Percentiles rank a stretch among this genome's conserved stretches.
Conservation (phyloP, 1,140 invertebrate genomes). For the Acromyrmex echinatior region DNA sequence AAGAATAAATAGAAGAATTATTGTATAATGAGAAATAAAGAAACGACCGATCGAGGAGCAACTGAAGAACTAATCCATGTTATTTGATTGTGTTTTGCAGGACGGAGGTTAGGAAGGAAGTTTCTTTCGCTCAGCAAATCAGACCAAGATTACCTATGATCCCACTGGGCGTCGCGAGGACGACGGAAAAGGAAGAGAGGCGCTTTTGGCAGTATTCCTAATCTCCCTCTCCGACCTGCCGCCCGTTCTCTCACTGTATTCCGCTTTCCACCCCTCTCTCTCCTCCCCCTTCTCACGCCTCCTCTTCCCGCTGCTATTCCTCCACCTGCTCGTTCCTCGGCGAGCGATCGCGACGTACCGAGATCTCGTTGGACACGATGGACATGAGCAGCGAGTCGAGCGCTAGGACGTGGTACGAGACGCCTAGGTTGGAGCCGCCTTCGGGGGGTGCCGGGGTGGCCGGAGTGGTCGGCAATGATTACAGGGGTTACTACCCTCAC, state of each 20-base stretch:
- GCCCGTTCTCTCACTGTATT: constrained; percentile 32
- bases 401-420: constrained; percentile 86
- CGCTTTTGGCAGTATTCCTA: constrained; percentile 69
- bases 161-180: constrained; percentile 49
- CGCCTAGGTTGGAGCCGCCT: constrained; percentile 84
- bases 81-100: constrained; percentile 51
- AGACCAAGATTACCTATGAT: constrained; percentile 71
- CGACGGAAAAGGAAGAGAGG: constrained; percentile 68
- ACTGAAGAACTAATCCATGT: constrained; percentile 6
- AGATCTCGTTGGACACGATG: constrained; percentile 83
- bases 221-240: constrained; percentile 53
- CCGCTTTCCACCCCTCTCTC: constrained; percentile 27
- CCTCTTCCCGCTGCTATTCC: constrained; percentile 41
- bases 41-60: background rate
- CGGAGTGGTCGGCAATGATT: constrained; percentile 84
- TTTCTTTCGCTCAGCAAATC: constrained; percentile 18
- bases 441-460: constrained; percentile 80
- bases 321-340: background rate
- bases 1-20: background rate
- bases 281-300: constrained; percentile 12
- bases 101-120: constrained; percentile 27
- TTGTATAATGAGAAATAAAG: background rate
- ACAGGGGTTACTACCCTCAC: constrained; percentile 85
- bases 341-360: constrained; percentile 57
- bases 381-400: constrained; percentile 87